These are phyloP conservation scores for Sylvietta virens DNA, from an alignment of 2,113 vertebrate genomes.

Conservation along the genomic window DNA sequence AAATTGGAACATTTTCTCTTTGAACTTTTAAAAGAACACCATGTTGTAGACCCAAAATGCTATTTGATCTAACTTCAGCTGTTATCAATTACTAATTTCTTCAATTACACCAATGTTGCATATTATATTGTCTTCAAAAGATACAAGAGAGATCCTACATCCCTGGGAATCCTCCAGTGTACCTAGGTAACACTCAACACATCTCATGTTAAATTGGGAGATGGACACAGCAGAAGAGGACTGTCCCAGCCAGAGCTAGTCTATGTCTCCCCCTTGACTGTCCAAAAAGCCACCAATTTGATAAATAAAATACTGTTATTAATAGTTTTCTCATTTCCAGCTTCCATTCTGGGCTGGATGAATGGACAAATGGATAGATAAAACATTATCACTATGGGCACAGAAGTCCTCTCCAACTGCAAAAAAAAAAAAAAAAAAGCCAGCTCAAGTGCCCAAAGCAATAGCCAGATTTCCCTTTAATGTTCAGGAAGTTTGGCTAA, in stretches of 20 bases:
- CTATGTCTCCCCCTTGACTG: background rate
- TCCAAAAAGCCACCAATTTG: background rate
- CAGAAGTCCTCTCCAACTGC: background rate
- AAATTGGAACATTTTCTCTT: slow-evolving; percentile 58
- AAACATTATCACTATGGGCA: background rate
- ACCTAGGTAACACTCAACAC: background rate
- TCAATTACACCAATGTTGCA: slow-evolving; percentile 10
- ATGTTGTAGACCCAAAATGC: slow-evolving; percentile 21
- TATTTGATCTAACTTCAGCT: slow-evolving; percentile 54
- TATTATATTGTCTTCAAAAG: background rate
- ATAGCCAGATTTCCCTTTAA: background rate
- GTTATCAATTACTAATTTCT: slow-evolving; percentile 50
- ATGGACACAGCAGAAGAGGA: background rate
- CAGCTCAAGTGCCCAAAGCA: background rate
- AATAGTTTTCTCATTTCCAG: background rate
- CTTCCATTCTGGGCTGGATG: background rate
- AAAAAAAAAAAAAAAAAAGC: background rate
- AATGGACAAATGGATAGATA: background rate
- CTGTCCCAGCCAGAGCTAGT: background rate
- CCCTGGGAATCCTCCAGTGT: background rate
- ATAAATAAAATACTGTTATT: background rate
- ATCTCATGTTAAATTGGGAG: background rate
- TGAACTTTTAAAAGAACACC: slow-evolving; percentile 56
- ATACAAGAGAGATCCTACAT: background rate
- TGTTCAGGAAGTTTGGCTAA: background rate